Conservation (phyloP, 1,140 invertebrate species). For the Wasmannia auropunctata region DNA sequence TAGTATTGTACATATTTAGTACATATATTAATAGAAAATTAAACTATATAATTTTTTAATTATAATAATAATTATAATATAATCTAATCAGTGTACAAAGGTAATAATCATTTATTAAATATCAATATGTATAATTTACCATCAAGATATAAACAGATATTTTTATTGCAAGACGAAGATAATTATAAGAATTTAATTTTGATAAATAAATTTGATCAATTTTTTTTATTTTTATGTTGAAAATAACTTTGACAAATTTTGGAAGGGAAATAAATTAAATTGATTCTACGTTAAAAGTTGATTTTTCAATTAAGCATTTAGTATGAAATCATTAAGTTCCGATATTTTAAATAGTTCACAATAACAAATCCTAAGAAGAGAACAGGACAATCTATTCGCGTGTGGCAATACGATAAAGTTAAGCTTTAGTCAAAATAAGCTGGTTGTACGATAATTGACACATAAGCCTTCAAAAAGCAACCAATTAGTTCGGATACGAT, state of each 20-base stretch:
- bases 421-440: conserved; percentile 60
- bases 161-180: background rate
- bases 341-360: conserved; percentile 8
- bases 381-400: background rate
- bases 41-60: background rate
- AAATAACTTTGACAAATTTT: background rate
- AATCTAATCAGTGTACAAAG: background rate
- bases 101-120: conserved; percentile 3
- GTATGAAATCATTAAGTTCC: background rate
- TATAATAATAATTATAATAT: background rate
- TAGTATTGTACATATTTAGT: background rate
- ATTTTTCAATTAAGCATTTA: background rate
- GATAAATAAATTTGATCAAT: too few relatives aligned
- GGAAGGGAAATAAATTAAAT: background rate
- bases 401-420: conserved; percentile 55
- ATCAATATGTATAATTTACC: conserved; percentile 7
- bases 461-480: conserved; percentile 60
- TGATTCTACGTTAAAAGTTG: background rate
- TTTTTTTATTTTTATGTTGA: too few relatives aligned
- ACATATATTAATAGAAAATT: background rate
- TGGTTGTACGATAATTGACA: conserved; percentile 67
- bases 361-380: background rate
- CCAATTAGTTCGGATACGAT: conserved; percentile 68
- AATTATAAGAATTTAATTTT: background rate
- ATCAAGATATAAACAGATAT: background rate